Conservation (phyloP, 2,797 vertebrate genomes). For the Xenopus petersii region DNA sequence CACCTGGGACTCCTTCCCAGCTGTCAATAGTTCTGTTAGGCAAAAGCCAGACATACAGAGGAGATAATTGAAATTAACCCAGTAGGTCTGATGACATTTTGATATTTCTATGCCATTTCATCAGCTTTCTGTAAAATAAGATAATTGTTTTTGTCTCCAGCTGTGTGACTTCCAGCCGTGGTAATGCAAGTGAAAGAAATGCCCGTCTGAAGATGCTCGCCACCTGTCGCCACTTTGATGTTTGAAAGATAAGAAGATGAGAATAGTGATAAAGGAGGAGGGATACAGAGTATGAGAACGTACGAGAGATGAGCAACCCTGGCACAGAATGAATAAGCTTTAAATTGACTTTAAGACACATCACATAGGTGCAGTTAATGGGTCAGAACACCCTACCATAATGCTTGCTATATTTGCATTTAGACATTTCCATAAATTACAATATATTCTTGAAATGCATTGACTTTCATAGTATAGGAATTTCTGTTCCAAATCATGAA, state of each 20-base stretch:
- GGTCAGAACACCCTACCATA: no score
- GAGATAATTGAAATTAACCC: conserved; percentile 33
- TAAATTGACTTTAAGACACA: no score
- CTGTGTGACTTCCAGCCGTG: conserved; percentile 23
- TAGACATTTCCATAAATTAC: no score
- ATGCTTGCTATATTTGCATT: no score
- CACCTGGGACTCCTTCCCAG: conserved; percentile 12
- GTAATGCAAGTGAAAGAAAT: conserved; percentile 18
- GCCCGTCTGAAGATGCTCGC: conserved; percentile 9
- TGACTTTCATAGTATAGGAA: no score
- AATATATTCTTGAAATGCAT: no score
- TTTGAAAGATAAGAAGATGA: neutral
- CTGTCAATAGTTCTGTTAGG: conserved; percentile 23
- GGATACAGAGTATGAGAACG: no score
- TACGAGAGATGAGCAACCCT: no score
- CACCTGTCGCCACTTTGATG: conserved; percentile 24
- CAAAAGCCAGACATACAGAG: neutral
- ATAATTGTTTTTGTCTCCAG: conserved; percentile 37
- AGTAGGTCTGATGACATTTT: conserved; percentile 34
- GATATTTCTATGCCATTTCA: conserved; percentile 28
- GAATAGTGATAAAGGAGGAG: neutral
- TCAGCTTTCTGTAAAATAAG: conserved; percentile 25
- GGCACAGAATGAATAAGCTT: no score
- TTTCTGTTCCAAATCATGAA: no score
- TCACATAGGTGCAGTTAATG: no score